Base-by-base conservation (phyloP, 1,140 invertebrate genomes). In the Drosophila subobscura region DNA sequence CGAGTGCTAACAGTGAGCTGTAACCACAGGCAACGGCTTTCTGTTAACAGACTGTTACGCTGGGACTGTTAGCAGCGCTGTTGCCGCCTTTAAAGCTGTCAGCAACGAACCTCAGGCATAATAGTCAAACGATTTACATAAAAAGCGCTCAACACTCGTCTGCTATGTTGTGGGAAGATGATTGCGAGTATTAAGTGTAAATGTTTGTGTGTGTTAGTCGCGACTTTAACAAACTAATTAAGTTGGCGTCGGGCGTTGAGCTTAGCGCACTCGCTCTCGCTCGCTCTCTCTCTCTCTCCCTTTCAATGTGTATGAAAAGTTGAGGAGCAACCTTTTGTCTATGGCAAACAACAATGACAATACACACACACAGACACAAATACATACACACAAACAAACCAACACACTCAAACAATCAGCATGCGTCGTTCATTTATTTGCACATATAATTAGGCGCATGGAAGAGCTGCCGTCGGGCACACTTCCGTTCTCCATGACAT, bases 341-440 rank as follows among this genome's bases (percentile, higher is more conserved):
- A 53, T 50, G 54, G 42, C 58, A 63, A 49, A 77, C 40, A 72
- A 42, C 52, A 56, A 71, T 76, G 72, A 77, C 46, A 77, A 54
- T 42, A 45, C 59, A 59, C 12, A 52, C 58, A 52, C 27, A 37
- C n/a, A 49, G n/a, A 64, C 41, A 63, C 44, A 42, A 22, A 29
- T 45, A 7, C 5, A n/a, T 44, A 41, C 59, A 64, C 40, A 47
- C 50, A 56, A 23, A 33, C 41, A 44, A 37, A 42, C 41, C 37
- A 40, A 25, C 41, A 70, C 74, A 79, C 70, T 61, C 64, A 81
- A 49, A 67, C 79, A 84, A 84, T 84, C 79, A 84, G 75, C 75
- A 71, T 59, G 72, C 64, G 71, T 72, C 79, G 71, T 73, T 85
- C 77, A 80, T 85, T 85, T 91, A 91, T 77, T 92, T 93, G 73